These are phyloP conservation scores for Anoplophora glabripennis DNA, from an alignment of 1,140 invertebrate genomes.

Conservation along the genomic window DNA sequence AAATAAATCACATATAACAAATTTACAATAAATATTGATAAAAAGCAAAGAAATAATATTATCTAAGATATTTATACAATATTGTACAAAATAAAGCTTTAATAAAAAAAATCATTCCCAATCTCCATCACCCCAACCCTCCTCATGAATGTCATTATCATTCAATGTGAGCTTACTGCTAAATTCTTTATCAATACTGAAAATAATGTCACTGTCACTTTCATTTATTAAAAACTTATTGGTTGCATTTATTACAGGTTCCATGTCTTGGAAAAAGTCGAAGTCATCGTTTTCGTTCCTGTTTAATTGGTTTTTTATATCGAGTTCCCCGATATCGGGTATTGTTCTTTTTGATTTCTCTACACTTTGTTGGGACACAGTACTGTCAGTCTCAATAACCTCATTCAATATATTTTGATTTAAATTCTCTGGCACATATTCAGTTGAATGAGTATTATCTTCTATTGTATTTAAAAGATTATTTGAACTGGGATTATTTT, in stretches of 20 bases:
- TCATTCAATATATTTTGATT: conserved; percentile 49
- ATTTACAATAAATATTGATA: no score
- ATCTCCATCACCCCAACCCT: conserved; percentile 44
- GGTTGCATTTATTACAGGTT: conserved; percentile 70
- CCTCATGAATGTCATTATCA: conserved; percentile 32
- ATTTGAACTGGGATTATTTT: conserved; percentile 31
- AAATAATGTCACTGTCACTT: conserved; percentile 12
- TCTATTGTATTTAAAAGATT: background rate
- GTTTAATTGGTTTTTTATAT: conserved; percentile 67
- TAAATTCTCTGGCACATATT: conserved; percentile 5
- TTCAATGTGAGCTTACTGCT: conserved; percentile 34
- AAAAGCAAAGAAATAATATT: no score
- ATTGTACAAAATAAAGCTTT: no score
- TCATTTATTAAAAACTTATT: conserved; percentile 44
- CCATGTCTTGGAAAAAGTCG: conserved; percentile 83
- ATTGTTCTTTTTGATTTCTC: conserved; percentile 27
- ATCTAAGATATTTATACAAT: no score
- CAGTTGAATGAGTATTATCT: background rate
- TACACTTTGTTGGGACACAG: background rate
- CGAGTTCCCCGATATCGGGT: conserved; percentile 67
- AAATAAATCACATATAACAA: no score
- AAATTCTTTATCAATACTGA: background rate
- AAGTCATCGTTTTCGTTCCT: conserved; percentile 56
- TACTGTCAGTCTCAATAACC: conserved; percentile 27
- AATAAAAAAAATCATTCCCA: conserved; percentile 19